Percentiles rank a stretch among this genome's conserved stretches.
These are phyloP conservation scores for Cacatua alba DNA, from an alignment of 2,113 vertebrate species.

Conservation along the genomic window DNA sequence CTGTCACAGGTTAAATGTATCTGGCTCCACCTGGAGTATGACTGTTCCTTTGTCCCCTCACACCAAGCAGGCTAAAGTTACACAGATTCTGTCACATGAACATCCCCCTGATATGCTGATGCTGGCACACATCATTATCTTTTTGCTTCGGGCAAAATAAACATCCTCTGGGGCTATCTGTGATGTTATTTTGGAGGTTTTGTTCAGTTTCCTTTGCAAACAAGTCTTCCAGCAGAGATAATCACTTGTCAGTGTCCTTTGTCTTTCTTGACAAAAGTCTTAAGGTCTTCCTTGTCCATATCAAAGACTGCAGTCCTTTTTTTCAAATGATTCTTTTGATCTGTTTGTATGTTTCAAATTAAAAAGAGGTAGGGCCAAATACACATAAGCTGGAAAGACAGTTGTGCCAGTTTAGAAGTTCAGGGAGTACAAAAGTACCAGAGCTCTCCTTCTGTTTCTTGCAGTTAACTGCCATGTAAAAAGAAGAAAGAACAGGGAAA, in stretches of 20 bases:
- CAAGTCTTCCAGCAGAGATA: neutral
- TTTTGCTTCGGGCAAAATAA: slow-evolving; percentile 49
- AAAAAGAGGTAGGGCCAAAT: neutral
- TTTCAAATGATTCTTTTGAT: neutral
- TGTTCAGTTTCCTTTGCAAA: neutral
- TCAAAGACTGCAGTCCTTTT: neutral
- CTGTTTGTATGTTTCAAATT: neutral
- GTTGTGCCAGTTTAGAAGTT: neutral
- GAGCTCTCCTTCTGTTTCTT: neutral
- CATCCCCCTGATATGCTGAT: slow-evolving; percentile 19
- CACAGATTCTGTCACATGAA: slow-evolving; percentile 44
- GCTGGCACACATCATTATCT: slow-evolving; percentile 31
- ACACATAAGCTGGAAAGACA: neutral
- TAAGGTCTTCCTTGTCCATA: neutral
- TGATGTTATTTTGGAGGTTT: slow-evolving; percentile 34
- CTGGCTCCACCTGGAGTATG: slow-evolving; percentile 5
- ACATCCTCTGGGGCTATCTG: slow-evolving; percentile 40
- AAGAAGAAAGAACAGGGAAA: neutral
- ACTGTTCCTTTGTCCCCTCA: slow-evolving; percentile 16
- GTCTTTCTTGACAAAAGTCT: slow-evolving; percentile 6
- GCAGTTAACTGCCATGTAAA: neutral
- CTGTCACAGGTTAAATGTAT: slow-evolving; percentile 14
- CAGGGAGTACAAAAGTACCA: neutral
- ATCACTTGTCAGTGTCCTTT: neutral
- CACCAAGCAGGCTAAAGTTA: slow-evolving; percentile 43